phyloP scores from a whole-genome alignment of 2,888 invertebrate species.

The Nomada flava region DNA sequence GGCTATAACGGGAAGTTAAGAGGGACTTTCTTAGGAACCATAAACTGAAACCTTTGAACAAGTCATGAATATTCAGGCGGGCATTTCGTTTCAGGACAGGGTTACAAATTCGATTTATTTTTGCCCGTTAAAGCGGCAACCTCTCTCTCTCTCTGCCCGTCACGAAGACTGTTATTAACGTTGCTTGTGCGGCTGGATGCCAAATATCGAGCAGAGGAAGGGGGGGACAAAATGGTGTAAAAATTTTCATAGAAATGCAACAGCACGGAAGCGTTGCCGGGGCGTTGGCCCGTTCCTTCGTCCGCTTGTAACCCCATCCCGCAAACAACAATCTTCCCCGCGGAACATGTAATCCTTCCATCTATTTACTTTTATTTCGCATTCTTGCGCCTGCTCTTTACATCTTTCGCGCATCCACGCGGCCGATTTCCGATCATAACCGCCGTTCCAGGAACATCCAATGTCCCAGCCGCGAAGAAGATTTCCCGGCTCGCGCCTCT shows the following conservation, averaged over 20 bases:
- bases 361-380: constrained; percentile 20
- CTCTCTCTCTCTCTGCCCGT: too few relatives aligned
- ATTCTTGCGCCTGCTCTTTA: constrained; percentile 2
- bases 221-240: not conserved
- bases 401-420: not conserved
- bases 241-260: not conserved
- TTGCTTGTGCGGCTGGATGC: too few relatives aligned
- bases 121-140: not conserved
- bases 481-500: constrained; percentile 65
- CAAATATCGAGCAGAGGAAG: not conserved
- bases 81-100: not conserved
- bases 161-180: not conserved
- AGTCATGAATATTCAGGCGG: not conserved
- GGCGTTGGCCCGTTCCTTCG: too few relatives aligned
- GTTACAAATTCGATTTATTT: not conserved
- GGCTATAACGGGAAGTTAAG: not conserved
- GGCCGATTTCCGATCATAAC: constrained; percentile 31
- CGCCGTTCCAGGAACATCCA: constrained; percentile 53
- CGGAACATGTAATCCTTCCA: not conserved
- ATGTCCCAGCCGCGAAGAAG: constrained; percentile 41
- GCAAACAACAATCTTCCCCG: not conserved
- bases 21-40: not conserved
- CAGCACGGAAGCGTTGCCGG: not conserved
- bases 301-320: not conserved
- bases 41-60: not conserved